Evolutionary conservation across 1,140 invertebrate species (phyloP).

Genomic region (Hestina assimilis): DNA sequence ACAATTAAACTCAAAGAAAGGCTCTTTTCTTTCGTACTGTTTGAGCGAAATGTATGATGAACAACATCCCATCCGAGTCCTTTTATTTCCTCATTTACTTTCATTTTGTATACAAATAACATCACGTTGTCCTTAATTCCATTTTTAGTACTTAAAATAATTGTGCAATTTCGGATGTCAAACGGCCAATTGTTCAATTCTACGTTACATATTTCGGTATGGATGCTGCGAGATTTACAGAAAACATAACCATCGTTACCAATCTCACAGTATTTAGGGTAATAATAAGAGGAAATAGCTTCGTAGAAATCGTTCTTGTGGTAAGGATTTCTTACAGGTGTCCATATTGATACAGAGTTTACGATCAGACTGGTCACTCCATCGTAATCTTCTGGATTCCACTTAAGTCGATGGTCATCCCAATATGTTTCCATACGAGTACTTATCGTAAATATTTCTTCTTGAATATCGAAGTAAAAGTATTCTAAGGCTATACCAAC

Average conservation of each 20-base stretch:
- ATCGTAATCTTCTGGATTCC: slow-evolving; percentile 32
- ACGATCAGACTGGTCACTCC: slow-evolving; percentile 12
- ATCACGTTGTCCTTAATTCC: slow-evolving; percentile 3
- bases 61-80: slow-evolving; percentile 36
- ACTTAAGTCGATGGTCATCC: slow-evolving; percentile 29
- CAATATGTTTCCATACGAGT: slow-evolving; percentile 25
- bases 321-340: slow-evolving; percentile 10
- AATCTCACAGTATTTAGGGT: slow-evolving; percentile 10
- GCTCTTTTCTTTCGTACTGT: not conserved
- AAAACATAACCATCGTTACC: slow-evolving; percentile 1
- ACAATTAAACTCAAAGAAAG: slow-evolving; percentile 27
- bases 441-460: slow-evolving; percentile 26
- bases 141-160: slow-evolving; percentile 21
- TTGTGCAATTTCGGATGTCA: slow-evolving; percentile 35
- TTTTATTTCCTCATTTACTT: slow-evolving; percentile 27
- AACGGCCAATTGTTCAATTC: slow-evolving; percentile 40
- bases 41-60: slow-evolving; percentile 20
- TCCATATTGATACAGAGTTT: slow-evolving; percentile 21
- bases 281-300: not conserved
- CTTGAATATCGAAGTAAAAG: slow-evolving; percentile 29
- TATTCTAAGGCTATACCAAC: slow-evolving; percentile 26
- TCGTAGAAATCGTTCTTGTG: slow-evolving; percentile 5
- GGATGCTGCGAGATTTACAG: slow-evolving; percentile 5
- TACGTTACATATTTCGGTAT: slow-evolving; percentile 18
- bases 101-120: slow-evolving; percentile 16